phyloP scores from a whole-genome alignment of 2,888 invertebrate genomes.

The Serrognathus titanus region DNA sequence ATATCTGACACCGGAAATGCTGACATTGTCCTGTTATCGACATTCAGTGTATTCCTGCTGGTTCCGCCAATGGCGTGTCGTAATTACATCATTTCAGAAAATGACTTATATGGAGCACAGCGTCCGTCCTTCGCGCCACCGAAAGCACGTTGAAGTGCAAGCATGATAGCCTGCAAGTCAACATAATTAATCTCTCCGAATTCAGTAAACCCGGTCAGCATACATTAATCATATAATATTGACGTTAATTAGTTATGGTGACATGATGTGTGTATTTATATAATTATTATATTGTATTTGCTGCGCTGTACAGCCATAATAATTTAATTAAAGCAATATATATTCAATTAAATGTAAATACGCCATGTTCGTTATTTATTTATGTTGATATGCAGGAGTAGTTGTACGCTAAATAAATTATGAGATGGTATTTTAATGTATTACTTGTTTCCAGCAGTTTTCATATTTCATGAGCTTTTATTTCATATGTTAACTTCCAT shows the following conservation, averaged over 20 bases:
- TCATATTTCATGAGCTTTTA: constrained; percentile 11
- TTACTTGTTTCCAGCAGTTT: constrained; percentile 15
- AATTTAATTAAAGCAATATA: constrained; percentile 44
- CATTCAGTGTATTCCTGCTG: constrained; percentile 31
- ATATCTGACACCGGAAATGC: constrained; percentile 42
- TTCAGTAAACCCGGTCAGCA: constrained; percentile 33
- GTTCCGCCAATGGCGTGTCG: constrained; percentile 31
- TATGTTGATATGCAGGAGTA: constrained; percentile 26
- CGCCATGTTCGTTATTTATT: constrained; percentile 27
- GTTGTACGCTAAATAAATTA: constrained; percentile 31
- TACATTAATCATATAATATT: constrained; percentile 45
- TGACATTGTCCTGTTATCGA: constrained; percentile 43
- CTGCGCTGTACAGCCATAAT: constrained; percentile 36
- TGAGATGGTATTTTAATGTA: constrained; percentile 25
- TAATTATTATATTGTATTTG: constrained; percentile 47
- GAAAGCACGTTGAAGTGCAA: constrained; percentile 20
- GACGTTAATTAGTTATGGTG: constrained; percentile 47
- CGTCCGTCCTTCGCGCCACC: constrained; percentile 10
- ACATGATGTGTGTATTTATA: constrained; percentile 46
- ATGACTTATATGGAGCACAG: constrained; percentile 29
- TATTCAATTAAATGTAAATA: constrained; percentile 38
- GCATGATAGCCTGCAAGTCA: constrained; percentile 21
- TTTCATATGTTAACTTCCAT: neutral
- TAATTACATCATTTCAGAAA: constrained; percentile 41
- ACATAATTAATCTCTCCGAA: constrained; percentile 23